phyloP scores from a whole-genome alignment of 2,797 vertebrate genomes.

The Octomys mimax region DNA sequence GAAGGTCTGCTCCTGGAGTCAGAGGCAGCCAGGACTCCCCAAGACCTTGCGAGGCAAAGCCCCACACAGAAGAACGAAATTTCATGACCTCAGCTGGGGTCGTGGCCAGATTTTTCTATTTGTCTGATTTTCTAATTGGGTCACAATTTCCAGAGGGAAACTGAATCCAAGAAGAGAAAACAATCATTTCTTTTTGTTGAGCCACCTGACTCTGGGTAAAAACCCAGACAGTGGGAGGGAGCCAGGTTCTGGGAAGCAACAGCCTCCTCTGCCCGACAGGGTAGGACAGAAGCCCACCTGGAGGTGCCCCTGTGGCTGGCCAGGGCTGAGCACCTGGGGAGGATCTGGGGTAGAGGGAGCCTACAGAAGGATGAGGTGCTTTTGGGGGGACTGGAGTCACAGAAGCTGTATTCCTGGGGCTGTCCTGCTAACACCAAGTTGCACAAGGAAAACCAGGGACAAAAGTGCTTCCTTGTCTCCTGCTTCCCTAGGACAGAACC shows the following conservation, averaged over 20 bases:
- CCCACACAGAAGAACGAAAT: background rate
- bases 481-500: background rate
- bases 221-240: background rate
- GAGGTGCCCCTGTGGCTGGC: background rate
- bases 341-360: background rate
- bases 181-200: slow-evolving; percentile 14
- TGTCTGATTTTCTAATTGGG: slow-evolving; percentile 68
- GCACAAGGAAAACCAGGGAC: background rate
- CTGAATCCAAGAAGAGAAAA: slow-evolving; percentile 56
- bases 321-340: background rate
- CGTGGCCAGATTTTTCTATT: slow-evolving; percentile 41
- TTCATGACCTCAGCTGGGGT: background rate
- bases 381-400: background rate
- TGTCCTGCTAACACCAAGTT: background rate
- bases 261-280: background rate
- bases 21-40: background rate
- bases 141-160: slow-evolving; percentile 66
- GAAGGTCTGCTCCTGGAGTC: background rate
- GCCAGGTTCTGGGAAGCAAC: background rate
- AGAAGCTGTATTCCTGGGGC: background rate
- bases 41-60: background rate
- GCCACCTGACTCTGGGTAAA: background rate
- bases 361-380: accelerated
- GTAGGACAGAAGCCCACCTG: background rate
- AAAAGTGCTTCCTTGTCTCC: background rate